Evolutionary conservation across 2,113 vertebrate genomes (phyloP).

Genomic region (Rhagologus leucostigma): DNA sequence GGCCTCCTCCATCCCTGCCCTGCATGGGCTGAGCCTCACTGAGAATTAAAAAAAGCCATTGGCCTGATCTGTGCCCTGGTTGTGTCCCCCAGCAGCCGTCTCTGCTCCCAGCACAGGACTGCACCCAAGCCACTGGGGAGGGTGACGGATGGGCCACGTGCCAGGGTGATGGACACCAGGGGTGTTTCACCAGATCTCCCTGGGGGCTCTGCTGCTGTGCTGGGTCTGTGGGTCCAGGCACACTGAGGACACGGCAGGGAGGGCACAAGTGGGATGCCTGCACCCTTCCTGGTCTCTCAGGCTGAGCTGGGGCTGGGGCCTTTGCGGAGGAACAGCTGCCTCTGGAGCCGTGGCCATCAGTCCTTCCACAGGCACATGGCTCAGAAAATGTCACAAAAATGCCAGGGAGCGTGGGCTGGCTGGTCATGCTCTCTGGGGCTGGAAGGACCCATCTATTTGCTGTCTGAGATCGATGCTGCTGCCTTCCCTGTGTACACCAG

Average conservation of each 20-base stretch:
- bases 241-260: accelerated
- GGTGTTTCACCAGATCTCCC: not conserved
- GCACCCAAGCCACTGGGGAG: not conserved
- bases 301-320: not conserved
- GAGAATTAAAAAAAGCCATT: not conserved
- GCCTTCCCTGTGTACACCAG: not conserved
- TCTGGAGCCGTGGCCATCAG: not conserved
- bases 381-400: constrained; percentile 38
- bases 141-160: accelerated
- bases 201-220: accelerated
- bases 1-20: not conserved
- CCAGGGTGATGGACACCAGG: not conserved
- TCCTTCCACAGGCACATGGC: not conserved
- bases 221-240: accelerated
- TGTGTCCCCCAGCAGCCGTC: not conserved
- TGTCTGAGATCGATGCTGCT: not conserved
- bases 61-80: not conserved
- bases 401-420: not conserved
- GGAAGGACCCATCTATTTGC: not conserved
- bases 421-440: not conserved
- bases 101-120: not conserved
- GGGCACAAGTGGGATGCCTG: not conserved
- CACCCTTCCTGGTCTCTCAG: not conserved
- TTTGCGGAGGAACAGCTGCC: not conserved
- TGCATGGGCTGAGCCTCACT: not conserved